These are phyloP conservation scores for Callosobruchus maculatus DNA, from an alignment of 2,888 invertebrate species.

Conservation along the genomic window DNA sequence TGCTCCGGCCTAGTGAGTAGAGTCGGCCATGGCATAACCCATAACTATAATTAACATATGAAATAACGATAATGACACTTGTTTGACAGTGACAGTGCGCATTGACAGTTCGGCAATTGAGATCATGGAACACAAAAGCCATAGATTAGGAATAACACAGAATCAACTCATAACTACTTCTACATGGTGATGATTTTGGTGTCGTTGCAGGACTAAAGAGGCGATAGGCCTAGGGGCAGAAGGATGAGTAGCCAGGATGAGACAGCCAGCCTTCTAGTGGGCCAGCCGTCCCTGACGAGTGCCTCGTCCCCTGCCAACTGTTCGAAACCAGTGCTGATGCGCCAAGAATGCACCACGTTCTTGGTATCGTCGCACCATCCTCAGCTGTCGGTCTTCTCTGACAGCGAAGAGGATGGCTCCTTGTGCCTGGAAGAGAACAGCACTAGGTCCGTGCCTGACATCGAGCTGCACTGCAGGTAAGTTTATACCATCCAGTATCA, in stretches of 20 bases:
- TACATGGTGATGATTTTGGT: too few species aligned
- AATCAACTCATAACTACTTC: too few species aligned
- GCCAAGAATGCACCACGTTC: conserved; percentile 82
- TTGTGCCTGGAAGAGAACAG: conserved; percentile 63
- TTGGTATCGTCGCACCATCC: conserved; percentile 64
- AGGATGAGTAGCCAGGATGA: conserved; percentile 70
- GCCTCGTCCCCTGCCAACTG: conserved; percentile 52
- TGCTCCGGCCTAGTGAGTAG: too few species aligned
- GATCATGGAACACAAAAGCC: too few species aligned
- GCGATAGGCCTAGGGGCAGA: conserved; percentile 24
- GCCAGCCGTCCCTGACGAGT: conserved; percentile 57
- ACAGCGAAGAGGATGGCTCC: conserved; percentile 74
- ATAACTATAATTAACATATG: too few species aligned
- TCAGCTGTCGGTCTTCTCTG: conserved; percentile 68
- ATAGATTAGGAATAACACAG: too few species aligned
- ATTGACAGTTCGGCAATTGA: too few species aligned
- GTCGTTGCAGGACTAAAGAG: conserved; percentile 21
- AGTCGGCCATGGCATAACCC: too few species aligned
- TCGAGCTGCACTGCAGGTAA: conserved; percentile 70
- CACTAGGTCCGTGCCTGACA: conserved; percentile 76
- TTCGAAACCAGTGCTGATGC: conserved; percentile 76
- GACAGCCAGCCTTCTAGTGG: conserved; percentile 74
- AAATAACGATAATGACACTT: too few species aligned
- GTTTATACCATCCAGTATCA: too few species aligned
- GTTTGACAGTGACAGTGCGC: too few species aligned